Evolutionary conservation across 2,113 vertebrate genomes (phyloP).

Genomic region (Symphodus melops): DNA sequence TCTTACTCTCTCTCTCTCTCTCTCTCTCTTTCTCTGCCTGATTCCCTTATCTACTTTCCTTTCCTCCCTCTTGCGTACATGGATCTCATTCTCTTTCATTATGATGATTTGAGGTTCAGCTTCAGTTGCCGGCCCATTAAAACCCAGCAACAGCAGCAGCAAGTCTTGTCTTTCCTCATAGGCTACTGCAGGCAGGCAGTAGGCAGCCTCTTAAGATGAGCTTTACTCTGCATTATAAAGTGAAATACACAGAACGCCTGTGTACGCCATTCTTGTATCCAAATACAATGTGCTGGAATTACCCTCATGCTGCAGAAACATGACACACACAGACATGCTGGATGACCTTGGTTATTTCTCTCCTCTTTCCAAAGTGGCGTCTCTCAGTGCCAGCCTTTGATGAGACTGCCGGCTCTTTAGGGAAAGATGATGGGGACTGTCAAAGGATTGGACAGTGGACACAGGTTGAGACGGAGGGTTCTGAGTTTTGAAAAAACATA

Average conservation of each 20-base stretch:
- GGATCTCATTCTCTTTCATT: slow-evolving; percentile 78
- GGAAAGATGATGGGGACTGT: slow-evolving; percentile 36
- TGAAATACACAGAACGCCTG: slow-evolving; percentile 35
- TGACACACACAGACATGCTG: slow-evolving; percentile 35
- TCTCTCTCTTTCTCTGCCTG: slow-evolving; percentile 16
- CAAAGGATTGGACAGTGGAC: slow-evolving; percentile 37
- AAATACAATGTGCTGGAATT: slow-evolving; percentile 34
- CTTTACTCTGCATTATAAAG: slow-evolving; percentile 62
- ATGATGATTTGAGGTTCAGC: slow-evolving; percentile 79
- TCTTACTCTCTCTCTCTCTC: slow-evolving; percentile 10
- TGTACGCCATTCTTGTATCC: slow-evolving; percentile 11
- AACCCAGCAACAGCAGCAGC: slow-evolving; percentile 65
- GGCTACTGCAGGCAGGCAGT: slow-evolving; percentile 53
- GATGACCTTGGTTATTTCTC: slow-evolving; percentile 71
- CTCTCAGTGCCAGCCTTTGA: slow-evolving; percentile 52
- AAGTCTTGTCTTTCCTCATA: slow-evolving; percentile 48
- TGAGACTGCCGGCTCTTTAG: slow-evolving; percentile 57
- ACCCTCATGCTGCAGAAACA: slow-evolving; percentile 28
- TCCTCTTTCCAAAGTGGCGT: slow-evolving; percentile 47
- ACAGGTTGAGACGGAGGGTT: neutral
- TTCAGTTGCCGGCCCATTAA: slow-evolving; percentile 77
- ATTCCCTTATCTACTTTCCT: slow-evolving; percentile 52
- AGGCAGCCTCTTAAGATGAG: slow-evolving; percentile 68
- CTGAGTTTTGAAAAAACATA: neutral
- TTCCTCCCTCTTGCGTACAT: slow-evolving; percentile 61